Evolutionary conservation across 2,113 vertebrate species (phyloP), one percentile per base, ranked within the genome.

Genomic region (Trachemys scripta): DNA sequence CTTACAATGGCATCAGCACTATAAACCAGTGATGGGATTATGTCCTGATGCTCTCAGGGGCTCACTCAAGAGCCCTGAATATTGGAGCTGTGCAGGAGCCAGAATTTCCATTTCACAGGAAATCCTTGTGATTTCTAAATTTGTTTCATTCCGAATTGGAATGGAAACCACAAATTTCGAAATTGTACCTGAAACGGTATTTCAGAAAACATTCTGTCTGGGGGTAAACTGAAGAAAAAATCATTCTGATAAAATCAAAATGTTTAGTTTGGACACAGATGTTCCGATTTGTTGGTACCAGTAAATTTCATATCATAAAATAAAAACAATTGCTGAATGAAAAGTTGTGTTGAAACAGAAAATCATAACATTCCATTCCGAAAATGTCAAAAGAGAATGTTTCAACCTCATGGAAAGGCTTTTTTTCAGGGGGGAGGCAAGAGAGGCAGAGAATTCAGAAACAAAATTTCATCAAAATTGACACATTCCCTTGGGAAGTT

Each of bases 51-150:
- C 38, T 38, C 42, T 25, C 72, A 24, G 38, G 22, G 42, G 38
- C 25, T 45, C 22, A 85, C n/a, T 88, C 59, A 2, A 47, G n/a
- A 79, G 42, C 54, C 24, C 2, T 42, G 62, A 3, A 62, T 57
- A 47, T 3, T 0, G 4, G 31, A 89, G 29, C 35, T 19, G 20
- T 0, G 29, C 1, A 49, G 13, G 80, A 79, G 80, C 0, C 24
- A 72, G 88, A 88, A 92, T 56, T 69, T 35, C 27, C 1, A 10
- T 54, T 79, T 82, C n/a, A 14, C 1, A 1, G 0, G 49, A 89
- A 50, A 69, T 42, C 6, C 4, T 87, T 92, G 5, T 5, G 27
- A 11, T 35, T 93, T 82, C 78, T 1, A 87, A 85, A 92, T 92
- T 51, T 92, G 7, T 80, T 93, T 88, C 79, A 59, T 2, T 1